Percentiles rank a stretch among this genome's conserved stretches.
Conservation (phyloP, 37 sponge, comb jelly and placozoan genomes). For the Petrosia ficiformis region DNA sequence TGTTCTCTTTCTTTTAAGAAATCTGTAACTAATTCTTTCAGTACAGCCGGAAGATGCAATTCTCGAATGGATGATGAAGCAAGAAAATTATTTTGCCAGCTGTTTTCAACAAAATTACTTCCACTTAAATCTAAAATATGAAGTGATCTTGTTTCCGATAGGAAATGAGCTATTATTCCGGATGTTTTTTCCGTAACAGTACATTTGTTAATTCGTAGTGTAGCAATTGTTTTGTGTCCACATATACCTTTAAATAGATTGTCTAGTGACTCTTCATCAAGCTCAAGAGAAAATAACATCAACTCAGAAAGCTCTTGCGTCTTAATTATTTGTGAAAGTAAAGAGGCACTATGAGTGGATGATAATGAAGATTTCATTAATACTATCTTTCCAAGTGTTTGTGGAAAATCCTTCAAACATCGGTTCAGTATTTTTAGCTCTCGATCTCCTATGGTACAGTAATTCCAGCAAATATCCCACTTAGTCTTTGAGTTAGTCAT, state of each 20-base stretch:
- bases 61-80: not conserved
- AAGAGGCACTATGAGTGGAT: not conserved
- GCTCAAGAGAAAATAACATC: too few species aligned
- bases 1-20: too few species aligned
- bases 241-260: too few species aligned
- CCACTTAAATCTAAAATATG: not conserved
- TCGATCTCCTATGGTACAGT: constrained; percentile 1
- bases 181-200: too few species aligned
- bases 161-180: too few species aligned
- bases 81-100: not conserved
- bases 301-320: too few species aligned
- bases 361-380: not conserved
- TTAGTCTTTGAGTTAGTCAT: constrained; percentile 14
- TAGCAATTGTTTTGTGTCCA: too few species aligned
- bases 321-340: too few species aligned
- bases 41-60: not conserved
- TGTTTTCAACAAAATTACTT: not conserved
- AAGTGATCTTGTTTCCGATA: too few species aligned
- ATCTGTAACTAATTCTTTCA: too few species aligned
- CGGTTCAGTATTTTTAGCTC: constrained; percentile 3
- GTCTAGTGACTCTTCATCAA: too few species aligned
- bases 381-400: not conserved
- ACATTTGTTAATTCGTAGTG: too few species aligned
- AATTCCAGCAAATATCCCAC: not conserved
- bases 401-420: not conserved